Conservation (phyloP, 2,113 vertebrate genomes). For the chimpanzee (Pan troglodytes) region NHGRI_mPanTro3-v2.1_pri NC_072398.2:94614501-94615000, state of each 20-base stretch:
- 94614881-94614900: not conserved
- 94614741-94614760: not conserved
- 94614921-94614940: not conserved
- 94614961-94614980: not conserved
- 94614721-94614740: not conserved
- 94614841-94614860: not conserved
- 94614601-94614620: not conserved
- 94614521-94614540: not conserved
- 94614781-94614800: not conserved
- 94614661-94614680: not conserved
- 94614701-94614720: not conserved
- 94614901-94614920: not conserved
- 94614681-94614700: not conserved
- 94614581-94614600: not conserved
- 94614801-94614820: not conserved
- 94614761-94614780: not conserved
- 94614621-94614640: not conserved
- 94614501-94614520: not conserved
- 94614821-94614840: fast-evolving
- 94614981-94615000: not conserved
- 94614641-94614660: not conserved
- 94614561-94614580: not conserved
- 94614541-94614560: not conserved
- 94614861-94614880: not conserved
- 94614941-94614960: not conserved